Evolutionary conservation across 2,113 vertebrate genomes (phyloP).

Genomic region (Formicarius rufipectus): DNA sequence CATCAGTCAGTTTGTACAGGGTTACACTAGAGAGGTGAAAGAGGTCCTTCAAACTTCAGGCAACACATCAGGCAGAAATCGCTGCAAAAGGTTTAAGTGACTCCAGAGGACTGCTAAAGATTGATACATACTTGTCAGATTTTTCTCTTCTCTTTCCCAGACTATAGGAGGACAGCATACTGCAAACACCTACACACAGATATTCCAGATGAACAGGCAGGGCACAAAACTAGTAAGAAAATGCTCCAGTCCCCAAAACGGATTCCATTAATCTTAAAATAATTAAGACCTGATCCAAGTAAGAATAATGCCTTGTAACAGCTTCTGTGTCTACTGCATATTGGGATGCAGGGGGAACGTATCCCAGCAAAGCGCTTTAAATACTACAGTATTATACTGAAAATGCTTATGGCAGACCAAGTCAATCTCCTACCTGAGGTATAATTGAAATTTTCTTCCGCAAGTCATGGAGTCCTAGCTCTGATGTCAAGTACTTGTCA

Average conservation of each 20-base stretch:
- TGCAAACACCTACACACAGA: not conserved
- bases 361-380: not conserved
- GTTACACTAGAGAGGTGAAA: not conserved
- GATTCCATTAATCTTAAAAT: not conserved
- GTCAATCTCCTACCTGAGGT: slow-evolving; percentile 83
- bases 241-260: not conserved
- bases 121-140: not conserved
- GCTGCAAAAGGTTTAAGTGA: not conserved
- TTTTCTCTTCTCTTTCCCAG: not conserved
- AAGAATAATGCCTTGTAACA: rapidly evolving
- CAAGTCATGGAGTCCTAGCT: slow-evolving; percentile 92
- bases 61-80: not conserved
- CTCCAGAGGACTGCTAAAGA: not conserved
- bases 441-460: slow-evolving; percentile 97
- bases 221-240: not conserved
- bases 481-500: slow-evolving; percentile 86
- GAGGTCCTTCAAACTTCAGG: not conserved
- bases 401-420: not conserved
- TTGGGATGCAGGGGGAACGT: not conserved
- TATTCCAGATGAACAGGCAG: not conserved
- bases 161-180: not conserved
- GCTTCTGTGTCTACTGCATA: not conserved
- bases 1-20: not conserved
- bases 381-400: rapidly evolving
- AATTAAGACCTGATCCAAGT: not conserved